phyloP scores from a whole-genome alignment of 2,888 invertebrate species.

The Folsomia manolachei region DNA sequence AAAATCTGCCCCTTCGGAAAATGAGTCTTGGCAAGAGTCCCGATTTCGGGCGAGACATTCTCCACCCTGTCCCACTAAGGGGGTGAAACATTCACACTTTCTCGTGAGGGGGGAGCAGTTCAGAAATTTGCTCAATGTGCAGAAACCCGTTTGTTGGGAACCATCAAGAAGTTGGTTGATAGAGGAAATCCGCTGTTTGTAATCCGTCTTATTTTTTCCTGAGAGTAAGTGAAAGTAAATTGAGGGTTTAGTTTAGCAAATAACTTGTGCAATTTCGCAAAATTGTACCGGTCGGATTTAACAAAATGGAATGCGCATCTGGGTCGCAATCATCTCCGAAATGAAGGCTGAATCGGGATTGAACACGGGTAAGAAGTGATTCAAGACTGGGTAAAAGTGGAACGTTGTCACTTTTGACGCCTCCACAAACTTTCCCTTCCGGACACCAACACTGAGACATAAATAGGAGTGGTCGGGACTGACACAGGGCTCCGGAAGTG shows the following conservation, averaged over 20 bases:
- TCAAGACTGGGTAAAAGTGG: background rate
- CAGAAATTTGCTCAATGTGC: conserved; percentile 23
- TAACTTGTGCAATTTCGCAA: too few relatives aligned
- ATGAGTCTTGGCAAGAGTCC: conserved; percentile 24
- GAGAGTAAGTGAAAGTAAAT: too few relatives aligned
- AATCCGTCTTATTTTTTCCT: background rate
- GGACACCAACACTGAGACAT: conserved; percentile 30
- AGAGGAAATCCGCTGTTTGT: conserved; percentile 7
- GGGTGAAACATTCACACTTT: conserved; percentile 26
- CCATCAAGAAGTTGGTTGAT: conserved; percentile 17
- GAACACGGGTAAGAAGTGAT: background rate
- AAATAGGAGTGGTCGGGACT: conserved; percentile 19
- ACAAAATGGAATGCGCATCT: conserved; percentile 3
- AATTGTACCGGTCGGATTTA: conserved; percentile 2
- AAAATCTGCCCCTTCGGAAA: conserved; percentile 19
- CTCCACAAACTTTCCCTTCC: background rate
- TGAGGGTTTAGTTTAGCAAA: too few relatives aligned
- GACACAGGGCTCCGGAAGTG: conserved; percentile 6
- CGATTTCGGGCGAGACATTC: conserved; percentile 21
- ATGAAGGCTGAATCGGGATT: background rate
- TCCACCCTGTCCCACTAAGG: conserved; percentile 10
- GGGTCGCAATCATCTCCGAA: conserved; percentile 27
- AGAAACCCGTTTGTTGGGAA: too few relatives aligned
- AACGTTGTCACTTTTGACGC: background rate
- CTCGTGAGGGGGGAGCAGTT: conserved; percentile 20